Conservation (phyloP, 1,140 invertebrate species). For the Copidosoma floridanum region DNA sequence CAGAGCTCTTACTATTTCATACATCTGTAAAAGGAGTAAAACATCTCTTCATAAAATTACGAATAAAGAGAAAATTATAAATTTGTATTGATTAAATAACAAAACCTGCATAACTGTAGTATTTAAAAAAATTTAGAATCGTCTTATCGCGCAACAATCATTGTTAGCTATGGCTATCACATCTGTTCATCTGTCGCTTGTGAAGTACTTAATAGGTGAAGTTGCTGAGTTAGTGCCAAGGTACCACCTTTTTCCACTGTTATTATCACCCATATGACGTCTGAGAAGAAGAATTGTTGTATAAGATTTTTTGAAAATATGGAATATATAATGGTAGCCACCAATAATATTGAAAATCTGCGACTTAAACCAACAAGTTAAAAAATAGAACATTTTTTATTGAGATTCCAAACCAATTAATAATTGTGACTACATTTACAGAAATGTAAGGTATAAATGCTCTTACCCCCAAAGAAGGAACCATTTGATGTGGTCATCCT, state of each 20-base stretch:
- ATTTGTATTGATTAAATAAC: slow-evolving; percentile 11
- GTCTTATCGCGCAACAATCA: slow-evolving; percentile 16
- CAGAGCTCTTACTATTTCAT: slow-evolving; percentile 3
- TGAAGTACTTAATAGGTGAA: slow-evolving; percentile 60
- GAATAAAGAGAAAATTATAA: slow-evolving; percentile 17
- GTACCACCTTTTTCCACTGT: slow-evolving; percentile 68
- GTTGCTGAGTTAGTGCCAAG: slow-evolving; percentile 68
- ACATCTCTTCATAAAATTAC: slow-evolving; percentile 18
- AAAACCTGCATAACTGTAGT: slow-evolving; percentile 10
- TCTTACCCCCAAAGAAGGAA: slow-evolving; percentile 79
- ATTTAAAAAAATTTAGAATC: slow-evolving; percentile 11
- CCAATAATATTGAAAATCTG: too few species aligned
- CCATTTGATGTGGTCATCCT: slow-evolving; percentile 76
- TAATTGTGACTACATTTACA: too few species aligned
- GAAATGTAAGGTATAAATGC: too few species aligned
- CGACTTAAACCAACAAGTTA: too few species aligned
- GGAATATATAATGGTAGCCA: too few species aligned
- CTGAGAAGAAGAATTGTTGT: slow-evolving; percentile 50
- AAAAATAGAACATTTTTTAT: too few species aligned
- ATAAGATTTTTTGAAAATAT: not conserved
- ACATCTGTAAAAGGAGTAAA: slow-evolving; percentile 14
- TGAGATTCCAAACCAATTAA: too few species aligned
- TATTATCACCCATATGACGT: slow-evolving; percentile 70
- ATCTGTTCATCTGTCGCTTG: slow-evolving; percentile 51
- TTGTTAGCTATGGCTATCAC: slow-evolving; percentile 45